Percentiles rank a stretch among this genome's conserved stretches.
Evolutionary conservation across 2,797 vertebrate species (phyloP).

Genomic region (Nannoperca australis): DNA sequence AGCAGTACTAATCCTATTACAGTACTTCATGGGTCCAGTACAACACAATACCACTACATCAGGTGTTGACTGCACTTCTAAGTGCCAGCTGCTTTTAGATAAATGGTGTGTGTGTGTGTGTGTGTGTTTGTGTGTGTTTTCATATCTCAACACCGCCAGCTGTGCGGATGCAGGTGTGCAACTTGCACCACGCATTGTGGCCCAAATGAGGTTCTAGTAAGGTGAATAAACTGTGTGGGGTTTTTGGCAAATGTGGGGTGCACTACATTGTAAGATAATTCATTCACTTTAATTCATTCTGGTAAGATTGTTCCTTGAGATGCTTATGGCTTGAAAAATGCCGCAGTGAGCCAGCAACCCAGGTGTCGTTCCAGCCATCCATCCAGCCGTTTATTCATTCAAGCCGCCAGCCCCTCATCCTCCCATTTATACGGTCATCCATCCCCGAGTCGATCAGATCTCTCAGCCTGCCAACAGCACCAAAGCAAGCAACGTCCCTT

Average conservation of each 20-base stretch:
- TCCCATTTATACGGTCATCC: constrained; percentile 43
- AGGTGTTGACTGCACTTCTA: constrained; percentile 13
- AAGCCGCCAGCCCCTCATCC: constrained; percentile 31
- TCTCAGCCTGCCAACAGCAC: constrained; percentile 17
- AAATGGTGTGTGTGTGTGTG: neutral
- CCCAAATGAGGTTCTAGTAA: constrained; percentile 10
- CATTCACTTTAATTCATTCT: constrained; percentile 28
- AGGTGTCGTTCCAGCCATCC: constrained; percentile 41
- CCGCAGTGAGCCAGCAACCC: constrained; percentile 4
- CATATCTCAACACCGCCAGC: constrained; percentile 1
- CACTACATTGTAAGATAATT: constrained; percentile 13
- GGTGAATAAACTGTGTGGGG: neutral
- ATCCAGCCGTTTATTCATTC: constrained; percentile 15
- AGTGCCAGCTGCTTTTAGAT: constrained; percentile 14
- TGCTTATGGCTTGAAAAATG: constrained; percentile 26
- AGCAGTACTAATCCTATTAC: constrained; percentile 29
- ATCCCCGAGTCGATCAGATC: constrained; percentile 11
- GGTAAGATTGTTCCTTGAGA: constrained; percentile 12
- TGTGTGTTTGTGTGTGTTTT: neutral
- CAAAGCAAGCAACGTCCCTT: constrained; percentile 17
- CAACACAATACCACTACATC: constrained; percentile 4
- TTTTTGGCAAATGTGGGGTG: constrained; percentile 7
- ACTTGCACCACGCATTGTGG: neutral
- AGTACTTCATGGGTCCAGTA: constrained; percentile 6
- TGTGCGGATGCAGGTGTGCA: constrained; percentile 30